Evolutionary conservation across 2,888 invertebrate genomes (phyloP).

Genomic region (Callyntrura guangdongensis): DNA sequence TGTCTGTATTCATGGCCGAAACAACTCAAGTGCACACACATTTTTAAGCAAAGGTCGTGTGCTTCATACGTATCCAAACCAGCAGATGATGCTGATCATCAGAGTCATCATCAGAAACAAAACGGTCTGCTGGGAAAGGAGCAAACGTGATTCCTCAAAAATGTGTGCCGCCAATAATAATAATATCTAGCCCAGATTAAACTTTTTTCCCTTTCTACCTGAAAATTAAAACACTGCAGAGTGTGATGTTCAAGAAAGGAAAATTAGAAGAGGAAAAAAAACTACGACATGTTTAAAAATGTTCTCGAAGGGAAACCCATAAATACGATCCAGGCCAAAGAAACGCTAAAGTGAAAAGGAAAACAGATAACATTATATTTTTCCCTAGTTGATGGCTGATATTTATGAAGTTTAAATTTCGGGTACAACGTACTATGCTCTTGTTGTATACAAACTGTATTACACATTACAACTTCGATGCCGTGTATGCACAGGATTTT

Average conservation of each 20-base stretch:
- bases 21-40: constrained; percentile 67
- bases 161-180: too few relatives aligned
- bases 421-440: too few relatives aligned
- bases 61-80: constrained; percentile 31
- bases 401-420: too few relatives aligned
- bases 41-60: constrained; percentile 73
- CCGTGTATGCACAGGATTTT: background rate
- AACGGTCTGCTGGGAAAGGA: background rate
- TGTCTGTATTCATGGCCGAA: constrained; percentile 24
- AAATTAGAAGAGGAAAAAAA: background rate
- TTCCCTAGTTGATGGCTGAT: too few relatives aligned
- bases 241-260: background rate
- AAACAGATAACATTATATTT: too few relatives aligned
- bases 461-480: too few relatives aligned
- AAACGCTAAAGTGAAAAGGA: too few relatives aligned
- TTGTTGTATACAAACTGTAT: too few relatives aligned
- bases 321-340: too few relatives aligned
- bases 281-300: background rate
- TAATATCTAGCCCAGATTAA: constrained; percentile 4
- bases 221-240: background rate
- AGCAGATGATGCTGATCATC: background rate
- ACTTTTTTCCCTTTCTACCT: background rate
- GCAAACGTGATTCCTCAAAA: background rate
- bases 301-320: too few relatives aligned
- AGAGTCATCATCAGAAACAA: background rate